phyloP scores from a whole-genome alignment of 2,113 vertebrate species.

The Lasiurus borealis region DNA sequence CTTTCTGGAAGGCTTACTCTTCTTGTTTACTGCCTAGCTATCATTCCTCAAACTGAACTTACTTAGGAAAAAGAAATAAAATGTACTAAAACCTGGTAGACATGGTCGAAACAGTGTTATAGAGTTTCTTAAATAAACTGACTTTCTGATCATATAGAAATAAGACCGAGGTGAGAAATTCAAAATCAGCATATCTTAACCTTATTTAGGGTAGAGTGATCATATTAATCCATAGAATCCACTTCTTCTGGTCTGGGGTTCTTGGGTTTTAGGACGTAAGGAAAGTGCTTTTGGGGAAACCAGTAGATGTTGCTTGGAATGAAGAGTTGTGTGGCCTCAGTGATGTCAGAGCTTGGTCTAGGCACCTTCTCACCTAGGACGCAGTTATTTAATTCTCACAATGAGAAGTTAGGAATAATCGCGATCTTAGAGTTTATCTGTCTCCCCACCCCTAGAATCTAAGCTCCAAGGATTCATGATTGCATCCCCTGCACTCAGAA shows the following conservation, averaged over 20 bases:
- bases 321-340: neutral
- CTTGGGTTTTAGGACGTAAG: conserved; percentile 7
- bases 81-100: neutral
- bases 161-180: conserved; percentile 55
- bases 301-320: neutral
- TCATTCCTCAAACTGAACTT: conserved; percentile 54
- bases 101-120: conserved; percentile 23
- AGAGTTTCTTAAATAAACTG: conserved; percentile 27
- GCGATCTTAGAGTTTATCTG: neutral
- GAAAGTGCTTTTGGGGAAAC: conserved; percentile 1
- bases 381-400: neutral
- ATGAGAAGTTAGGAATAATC: neutral
- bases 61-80: conserved; percentile 57
- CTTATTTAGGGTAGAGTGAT: neutral
- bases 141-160: conserved; percentile 54
- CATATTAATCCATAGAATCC: neutral
- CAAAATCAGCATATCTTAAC: conserved; percentile 24
- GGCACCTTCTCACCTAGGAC: neutral
- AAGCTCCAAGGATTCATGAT: neutral
- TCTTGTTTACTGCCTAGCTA: conserved; percentile 18
- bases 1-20: conserved; percentile 56
- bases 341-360: neutral
- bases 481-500: neutral
- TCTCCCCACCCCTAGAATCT: neutral
- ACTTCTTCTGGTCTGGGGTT: neutral